These are phyloP conservation scores for Diaphora mendica DNA, from an alignment of 2,888 invertebrate genomes.

Conservation along the genomic window DNA sequence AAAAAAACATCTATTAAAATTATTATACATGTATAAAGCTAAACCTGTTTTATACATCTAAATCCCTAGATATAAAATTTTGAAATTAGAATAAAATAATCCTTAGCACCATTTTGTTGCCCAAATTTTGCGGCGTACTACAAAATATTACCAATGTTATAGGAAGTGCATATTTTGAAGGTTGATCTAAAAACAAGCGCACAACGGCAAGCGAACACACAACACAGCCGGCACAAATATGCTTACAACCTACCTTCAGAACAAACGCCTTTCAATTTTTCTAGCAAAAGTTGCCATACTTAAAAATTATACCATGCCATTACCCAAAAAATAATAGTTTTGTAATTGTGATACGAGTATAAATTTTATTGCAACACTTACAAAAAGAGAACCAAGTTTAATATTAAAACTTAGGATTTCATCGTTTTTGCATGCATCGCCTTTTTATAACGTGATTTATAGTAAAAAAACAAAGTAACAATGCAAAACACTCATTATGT, in stretches of 20 bases:
- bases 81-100: not conserved
- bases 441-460: not conserved
- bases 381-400: not conserved
- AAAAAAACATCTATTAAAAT: not conserved
- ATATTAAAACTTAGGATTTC: not conserved
- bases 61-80: not conserved
- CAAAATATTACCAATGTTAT: conserved; percentile 42
- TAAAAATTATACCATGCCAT: conserved; percentile 9
- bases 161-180: conserved; percentile 46
- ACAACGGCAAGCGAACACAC: conserved; percentile 54
- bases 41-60: not conserved
- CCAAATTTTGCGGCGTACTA: conserved; percentile 41
- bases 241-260: conserved; percentile 36
- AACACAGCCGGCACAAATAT: conserved; percentile 26
- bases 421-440: not conserved
- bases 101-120: not conserved
- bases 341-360: not conserved
- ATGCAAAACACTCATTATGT: conserved; percentile 31
- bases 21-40: not conserved
- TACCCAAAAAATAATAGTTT: not conserved
- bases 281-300: conserved; percentile 26
- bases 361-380: not conserved
- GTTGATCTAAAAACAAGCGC: conserved; percentile 47
- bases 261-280: conserved; percentile 19
- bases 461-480: conserved; percentile 6